Base-by-base conservation (phyloP, 2,113 vertebrate species). In the Propithecus coquereli region DNA sequence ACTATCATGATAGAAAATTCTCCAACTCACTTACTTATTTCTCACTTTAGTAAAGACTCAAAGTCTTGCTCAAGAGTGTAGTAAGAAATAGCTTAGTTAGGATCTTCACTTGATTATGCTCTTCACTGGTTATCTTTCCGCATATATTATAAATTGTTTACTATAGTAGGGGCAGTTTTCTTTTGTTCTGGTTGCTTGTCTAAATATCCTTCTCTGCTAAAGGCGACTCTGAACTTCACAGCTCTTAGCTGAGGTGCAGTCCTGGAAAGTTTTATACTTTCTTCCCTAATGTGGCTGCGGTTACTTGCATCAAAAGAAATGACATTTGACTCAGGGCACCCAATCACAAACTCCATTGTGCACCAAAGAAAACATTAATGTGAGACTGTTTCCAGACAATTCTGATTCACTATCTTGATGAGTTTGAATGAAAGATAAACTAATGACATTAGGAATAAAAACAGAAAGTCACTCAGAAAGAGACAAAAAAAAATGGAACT, bases 151-250 rank as follows among this genome's bases (percentile, higher is more conserved):
- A 83, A 43, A 1, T 65, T 84, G 37, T 80, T 7, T 63, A 8
- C 2, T 37, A 2, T 12, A 30, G 7, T n/a, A n/a, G 25, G 7
- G 0, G 30, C 1, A 25, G 6, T n/a, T 74, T 88, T 66, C 1
- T 73, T 87, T 66, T 11, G 7, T 5, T 43, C 27, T 37, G 6
- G 18, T 61, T 82, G 22, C 11, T 61, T 87, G 3, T 0, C 14
- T 37, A 27, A 45, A 40, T 3, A 45, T 5, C 11, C 40, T 90
- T 92, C 11, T 87, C 9, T 63, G 23, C 40, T 68, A 47, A 80
- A 70, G 23, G 4, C n/a, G 65, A 63, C 32, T 82, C 8, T 37
- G 18, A 6, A 3, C 37, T 63, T 10, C 22, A 87, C 17, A 63
- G 2, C 1, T 79, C 13, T 63, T n/a, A 77, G 17, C 2, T 63